Percentiles rank a stretch among this genome's conserved stretches.
phyloP scores from a whole-genome alignment of 2,113 vertebrate species.

The Elanus axillaris region DNA sequence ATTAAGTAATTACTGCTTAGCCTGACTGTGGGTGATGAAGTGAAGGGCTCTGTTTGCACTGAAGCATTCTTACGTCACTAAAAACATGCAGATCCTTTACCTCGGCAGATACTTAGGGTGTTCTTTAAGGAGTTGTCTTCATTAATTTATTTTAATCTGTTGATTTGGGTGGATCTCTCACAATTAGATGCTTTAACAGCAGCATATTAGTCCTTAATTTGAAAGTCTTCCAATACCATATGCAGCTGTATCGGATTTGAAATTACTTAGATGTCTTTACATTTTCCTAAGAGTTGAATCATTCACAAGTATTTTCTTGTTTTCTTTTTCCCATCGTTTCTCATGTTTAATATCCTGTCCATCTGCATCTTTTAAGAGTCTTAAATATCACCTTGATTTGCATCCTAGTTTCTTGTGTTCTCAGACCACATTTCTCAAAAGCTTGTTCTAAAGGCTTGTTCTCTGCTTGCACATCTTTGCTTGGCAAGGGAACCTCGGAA shows the following conservation, averaged over 20 bases:
- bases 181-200: background rate
- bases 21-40: background rate
- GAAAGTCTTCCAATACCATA: background rate
- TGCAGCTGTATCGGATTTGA: background rate
- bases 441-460: background rate
- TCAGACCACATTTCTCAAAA: background rate
- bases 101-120: background rate
- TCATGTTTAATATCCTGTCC: background rate
- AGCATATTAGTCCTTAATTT: background rate
- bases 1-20: conserved; percentile 33
- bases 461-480: background rate
- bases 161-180: background rate
- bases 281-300: background rate
- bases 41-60: background rate
- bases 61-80: background rate
- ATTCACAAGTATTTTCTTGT: background rate
- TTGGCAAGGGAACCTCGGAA: background rate
- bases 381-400: background rate
- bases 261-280: background rate
- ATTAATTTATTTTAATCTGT: background rate
- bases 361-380: background rate
- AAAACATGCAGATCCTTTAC: background rate
- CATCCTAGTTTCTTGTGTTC: background rate
- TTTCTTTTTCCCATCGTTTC: background rate
- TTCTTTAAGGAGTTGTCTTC: background rate